Percentiles rank a stretch among this genome's conserved stretches.
phyloP scores from a whole-genome alignment of 2,797 vertebrate species.

The Cheracebus regulus region DNA sequence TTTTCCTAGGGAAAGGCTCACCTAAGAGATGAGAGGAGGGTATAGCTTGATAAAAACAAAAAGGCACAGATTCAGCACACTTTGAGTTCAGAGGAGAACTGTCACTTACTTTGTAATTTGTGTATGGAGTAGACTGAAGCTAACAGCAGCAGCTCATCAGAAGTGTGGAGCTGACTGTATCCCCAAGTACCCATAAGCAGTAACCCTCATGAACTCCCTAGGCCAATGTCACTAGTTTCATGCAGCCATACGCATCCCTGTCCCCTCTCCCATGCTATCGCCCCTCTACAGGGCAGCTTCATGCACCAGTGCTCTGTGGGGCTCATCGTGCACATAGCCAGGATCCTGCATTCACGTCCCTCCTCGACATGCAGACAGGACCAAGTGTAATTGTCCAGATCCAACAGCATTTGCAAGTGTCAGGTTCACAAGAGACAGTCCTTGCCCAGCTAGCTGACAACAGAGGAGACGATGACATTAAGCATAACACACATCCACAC shows the following conservation, averaged over 20 bases:
- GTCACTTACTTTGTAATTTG: not conserved
- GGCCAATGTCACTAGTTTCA: constrained; percentile 15
- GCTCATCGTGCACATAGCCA: constrained; percentile 30
- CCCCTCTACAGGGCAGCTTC: not conserved
- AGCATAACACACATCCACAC: constrained; percentile 9
- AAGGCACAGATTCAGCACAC: not conserved
- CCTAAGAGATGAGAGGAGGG: not conserved
- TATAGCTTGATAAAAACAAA: not conserved
- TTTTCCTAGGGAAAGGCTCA: constrained; percentile 12
- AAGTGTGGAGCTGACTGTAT: not conserved
- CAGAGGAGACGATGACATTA: not conserved
- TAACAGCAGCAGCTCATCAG: not conserved
- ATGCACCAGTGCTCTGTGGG: not conserved
- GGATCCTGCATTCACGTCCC: not conserved
- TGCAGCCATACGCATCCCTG: not conserved
- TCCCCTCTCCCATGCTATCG: not conserved
- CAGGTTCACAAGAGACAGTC: constrained; percentile 38
- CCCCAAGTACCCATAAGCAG: not conserved
- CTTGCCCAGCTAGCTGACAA: not conserved
- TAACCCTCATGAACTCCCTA: not conserved
- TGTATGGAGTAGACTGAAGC: not conserved
- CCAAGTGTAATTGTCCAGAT: not conserved
- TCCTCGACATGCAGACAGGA: constrained; percentile 37
- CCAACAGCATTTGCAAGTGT: constrained; percentile 1
- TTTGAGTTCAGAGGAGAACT: not conserved